These are phyloP conservation scores for Linhomoeus sp. DNA, from an alignment of 2,888 invertebrate genomes.

Conservation along the genomic window DNA sequence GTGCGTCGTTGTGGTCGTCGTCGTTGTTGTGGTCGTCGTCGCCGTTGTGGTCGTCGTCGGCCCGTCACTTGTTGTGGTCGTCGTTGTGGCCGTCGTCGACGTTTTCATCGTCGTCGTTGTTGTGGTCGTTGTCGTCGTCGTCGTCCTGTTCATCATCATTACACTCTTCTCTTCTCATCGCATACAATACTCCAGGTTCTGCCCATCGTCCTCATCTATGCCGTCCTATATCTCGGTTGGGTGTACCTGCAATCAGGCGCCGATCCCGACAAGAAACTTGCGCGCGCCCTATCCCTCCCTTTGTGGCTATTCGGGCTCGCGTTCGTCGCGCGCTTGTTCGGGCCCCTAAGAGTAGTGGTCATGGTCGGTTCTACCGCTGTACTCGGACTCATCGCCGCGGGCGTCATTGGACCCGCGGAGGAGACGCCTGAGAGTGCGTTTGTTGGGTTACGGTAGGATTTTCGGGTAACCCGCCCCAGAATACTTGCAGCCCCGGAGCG, in stretches of 20 bases:
- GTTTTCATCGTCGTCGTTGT: too few relatives aligned
- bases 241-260: conserved; percentile 15
- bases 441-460: too few relatives aligned
- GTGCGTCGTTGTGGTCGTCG: too few relatives aligned
- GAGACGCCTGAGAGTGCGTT: conserved; percentile 5
- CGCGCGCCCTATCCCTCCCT: conserved; percentile 20
- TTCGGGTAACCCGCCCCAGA: too few relatives aligned
- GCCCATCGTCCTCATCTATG: conserved; percentile 16
- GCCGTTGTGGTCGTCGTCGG: too few relatives aligned
- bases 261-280: conserved; percentile 15
- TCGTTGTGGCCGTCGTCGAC: too few relatives aligned
- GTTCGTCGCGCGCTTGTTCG: conserved; percentile 15
- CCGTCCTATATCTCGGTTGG: conserved; percentile 17
- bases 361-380: conserved; percentile 15
- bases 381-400: conserved; percentile 15
- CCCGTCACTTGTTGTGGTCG: too few relatives aligned
- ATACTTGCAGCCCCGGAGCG: too few relatives aligned
- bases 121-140: too few relatives aligned
- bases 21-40: too few relatives aligned
- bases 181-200: conserved; percentile 10
- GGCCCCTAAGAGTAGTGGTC: conserved; percentile 18
- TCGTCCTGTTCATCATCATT: too few relatives aligned
- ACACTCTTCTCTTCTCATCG: too few relatives aligned
- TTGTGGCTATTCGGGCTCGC: conserved; percentile 22
- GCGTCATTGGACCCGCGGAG: conserved; percentile 12